Conservation (phyloP, 2,888 invertebrate species). For the Mylabris sibirica region DNA sequence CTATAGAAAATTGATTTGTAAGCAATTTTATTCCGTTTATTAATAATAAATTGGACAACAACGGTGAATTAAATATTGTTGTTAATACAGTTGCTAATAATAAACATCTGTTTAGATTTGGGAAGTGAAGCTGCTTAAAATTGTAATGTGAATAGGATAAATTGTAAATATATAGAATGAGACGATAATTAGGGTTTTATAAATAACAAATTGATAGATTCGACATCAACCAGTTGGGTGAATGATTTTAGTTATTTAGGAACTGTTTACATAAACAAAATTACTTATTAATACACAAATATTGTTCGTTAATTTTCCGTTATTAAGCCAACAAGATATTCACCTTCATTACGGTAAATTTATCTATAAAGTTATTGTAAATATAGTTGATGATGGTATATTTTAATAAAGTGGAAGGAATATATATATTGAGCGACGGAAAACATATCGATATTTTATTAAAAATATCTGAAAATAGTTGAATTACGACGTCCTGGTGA, state of each 20-base stretch:
- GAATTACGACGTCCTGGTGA: conserved; percentile 40
- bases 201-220: conserved; percentile 16
- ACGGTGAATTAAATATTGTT: conserved; percentile 25
- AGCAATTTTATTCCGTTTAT: conserved; percentile 27
- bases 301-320: conserved; percentile 21
- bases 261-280: conserved; percentile 14
- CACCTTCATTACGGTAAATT: conserved; percentile 38
- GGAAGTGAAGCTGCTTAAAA: conserved; percentile 21
- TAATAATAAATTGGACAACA: conserved; percentile 15
- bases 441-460: conserved; percentile 44
- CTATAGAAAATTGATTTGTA: conserved; percentile 13
- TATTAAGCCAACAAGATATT: conserved; percentile 44
- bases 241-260: conserved; percentile 13
- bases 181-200: conserved; percentile 12
- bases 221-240: conserved; percentile 15
- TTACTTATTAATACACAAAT: conserved; percentile 15
- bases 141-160: conserved; percentile 4
- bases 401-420: conserved; percentile 29
- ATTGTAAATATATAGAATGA: conserved; percentile 14
- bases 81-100: conserved; percentile 15
- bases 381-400: conserved; percentile 10
- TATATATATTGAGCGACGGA: conserved; percentile 42
- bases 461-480: conserved; percentile 50
- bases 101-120: conserved; percentile 28
- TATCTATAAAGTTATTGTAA: conserved; percentile 3